Percentiles rank a stretch among this genome's conserved stretches.
These are phyloP conservation scores for Clarias gariepinus DNA, from an alignment of 2,113 vertebrate genomes.

Conservation along the genomic window DNA sequence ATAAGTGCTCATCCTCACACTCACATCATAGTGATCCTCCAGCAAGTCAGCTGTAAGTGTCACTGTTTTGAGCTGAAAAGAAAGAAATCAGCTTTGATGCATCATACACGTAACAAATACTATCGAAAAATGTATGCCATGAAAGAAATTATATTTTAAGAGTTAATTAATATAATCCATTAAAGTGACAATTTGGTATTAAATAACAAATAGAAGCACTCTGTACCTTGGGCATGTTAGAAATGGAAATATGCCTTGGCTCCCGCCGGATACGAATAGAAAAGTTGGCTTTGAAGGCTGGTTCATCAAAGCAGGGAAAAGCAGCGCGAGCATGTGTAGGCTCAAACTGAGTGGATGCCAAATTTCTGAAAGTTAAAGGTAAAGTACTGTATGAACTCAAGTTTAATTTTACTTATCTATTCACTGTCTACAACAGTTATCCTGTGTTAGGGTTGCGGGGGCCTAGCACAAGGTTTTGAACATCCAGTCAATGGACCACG, in stretches of 20 bases:
- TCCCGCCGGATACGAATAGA: constrained; percentile 79
- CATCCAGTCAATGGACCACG: too few species aligned
- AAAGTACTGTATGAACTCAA: neutral
- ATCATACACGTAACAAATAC: neutral
- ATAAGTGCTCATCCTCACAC: constrained; percentile 91
- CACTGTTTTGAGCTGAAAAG: constrained; percentile 77
- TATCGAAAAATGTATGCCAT: neutral
- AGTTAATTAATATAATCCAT: neutral
- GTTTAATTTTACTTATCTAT: neutral
- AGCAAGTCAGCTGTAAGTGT: constrained; percentile 72
- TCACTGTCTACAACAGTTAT: too few species aligned
- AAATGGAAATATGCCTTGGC: constrained; percentile 76
- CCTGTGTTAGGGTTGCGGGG: too few species aligned
- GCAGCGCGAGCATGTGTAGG: constrained; percentile 83
- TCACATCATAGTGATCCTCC: constrained; percentile 86
- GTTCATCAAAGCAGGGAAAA: constrained; percentile 92
- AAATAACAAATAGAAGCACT: neutral
- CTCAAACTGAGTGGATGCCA: constrained; percentile 90
- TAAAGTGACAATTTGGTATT: neutral
- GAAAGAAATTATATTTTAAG: neutral
- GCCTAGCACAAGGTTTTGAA: too few species aligned
- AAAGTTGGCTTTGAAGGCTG: constrained; percentile 88
- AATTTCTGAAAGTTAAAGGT: constrained; percentile 61
- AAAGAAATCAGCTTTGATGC: neutral
- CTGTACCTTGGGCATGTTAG: constrained; percentile 83